These are phyloP conservation scores for Acanthaster planci DNA, from an alignment of 35 echinoderm and acorn worm genomes.

Conservation along the genomic window DNA sequence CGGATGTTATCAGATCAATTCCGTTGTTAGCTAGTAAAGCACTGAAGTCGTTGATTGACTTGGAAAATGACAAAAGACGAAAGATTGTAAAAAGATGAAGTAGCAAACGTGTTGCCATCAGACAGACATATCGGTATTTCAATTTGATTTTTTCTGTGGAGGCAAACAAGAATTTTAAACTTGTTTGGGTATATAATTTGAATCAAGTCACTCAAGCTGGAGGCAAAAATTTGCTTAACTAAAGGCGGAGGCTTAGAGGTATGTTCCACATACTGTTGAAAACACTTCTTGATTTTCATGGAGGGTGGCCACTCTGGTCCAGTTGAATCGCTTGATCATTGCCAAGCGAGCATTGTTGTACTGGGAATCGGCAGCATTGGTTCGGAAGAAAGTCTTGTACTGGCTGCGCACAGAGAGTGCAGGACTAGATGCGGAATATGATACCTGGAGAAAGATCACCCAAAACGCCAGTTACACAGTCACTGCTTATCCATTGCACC, in stretches of 20 bases:
- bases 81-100: too few relatives aligned
- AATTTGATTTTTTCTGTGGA: too few relatives aligned
- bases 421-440: slow-evolving; percentile 72
- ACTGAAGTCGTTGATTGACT: slow-evolving; percentile 67
- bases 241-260: too few relatives aligned
- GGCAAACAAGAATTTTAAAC: too few relatives aligned
- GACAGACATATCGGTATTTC: too few relatives aligned
- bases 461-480: too few relatives aligned
- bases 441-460: slow-evolving; percentile 27
- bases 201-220: too few relatives aligned
- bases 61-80: neutral
- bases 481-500: too few relatives aligned
- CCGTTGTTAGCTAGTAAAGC: slow-evolving; percentile 37
- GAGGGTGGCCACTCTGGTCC: slow-evolving; percentile 57
- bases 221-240: too few relatives aligned
- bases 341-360: slow-evolving; percentile 74
- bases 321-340: slow-evolving; percentile 58
- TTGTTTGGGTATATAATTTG: too few relatives aligned
- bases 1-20: slow-evolving; percentile 63
- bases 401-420: slow-evolving; percentile 56
- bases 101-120: too few relatives aligned
- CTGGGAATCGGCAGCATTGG: slow-evolving; percentile 59
- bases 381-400: slow-evolving; percentile 71
- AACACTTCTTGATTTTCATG: slow-evolving; percentile 79
- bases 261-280: slow-evolving; percentile 56